Conservation (phyloP, 1,140 invertebrate genomes). For the Scaptomyza hsui region DNA sequence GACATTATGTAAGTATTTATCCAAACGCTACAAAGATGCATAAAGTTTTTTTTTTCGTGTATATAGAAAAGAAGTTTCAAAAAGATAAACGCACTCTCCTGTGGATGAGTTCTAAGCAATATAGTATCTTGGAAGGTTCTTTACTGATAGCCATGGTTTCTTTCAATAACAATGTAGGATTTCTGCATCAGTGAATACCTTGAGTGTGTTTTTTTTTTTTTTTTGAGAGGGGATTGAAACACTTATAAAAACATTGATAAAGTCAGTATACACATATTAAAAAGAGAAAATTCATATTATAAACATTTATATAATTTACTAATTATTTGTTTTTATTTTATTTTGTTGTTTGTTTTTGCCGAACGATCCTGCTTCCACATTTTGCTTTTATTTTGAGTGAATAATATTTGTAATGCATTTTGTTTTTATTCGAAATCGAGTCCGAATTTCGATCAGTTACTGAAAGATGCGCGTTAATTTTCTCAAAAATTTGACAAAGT, state of each 20-base stretch:
- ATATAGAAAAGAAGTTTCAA: conserved; percentile 25
- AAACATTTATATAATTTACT: conserved; percentile 51
- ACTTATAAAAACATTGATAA: conserved; percentile 64
- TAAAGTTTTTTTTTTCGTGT: neutral
- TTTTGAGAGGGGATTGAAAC: conserved; percentile 72
- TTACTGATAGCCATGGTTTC: conserved; percentile 78
- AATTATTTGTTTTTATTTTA: conserved; percentile 18
- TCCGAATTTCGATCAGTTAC: conserved; percentile 29
- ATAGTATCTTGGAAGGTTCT: conserved; percentile 69
- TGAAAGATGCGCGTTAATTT: conserved; percentile 65
- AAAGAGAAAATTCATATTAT: conserved; percentile 46
- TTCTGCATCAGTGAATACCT: conserved; percentile 60
- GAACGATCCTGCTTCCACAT: conserved; percentile 83
- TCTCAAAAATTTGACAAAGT: conserved; percentile 69
- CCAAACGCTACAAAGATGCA: conserved; percentile 19
- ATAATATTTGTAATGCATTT: conserved; percentile 48
- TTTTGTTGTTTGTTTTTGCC: conserved; percentile 46
- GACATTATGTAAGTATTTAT: conserved; percentile 19
- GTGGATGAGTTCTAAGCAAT: conserved; percentile 22
- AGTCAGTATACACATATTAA: conserved; percentile 52
- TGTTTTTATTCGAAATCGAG: conserved; percentile 1
- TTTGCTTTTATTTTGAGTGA: conserved; percentile 63
- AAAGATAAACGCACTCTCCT: conserved; percentile 20
- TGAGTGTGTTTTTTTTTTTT: conserved; percentile 29
- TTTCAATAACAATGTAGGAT: conserved; percentile 24